Evolutionary conservation across 2,113 vertebrate genomes (phyloP).

Genomic region (Podilymbus podiceps): DNA sequence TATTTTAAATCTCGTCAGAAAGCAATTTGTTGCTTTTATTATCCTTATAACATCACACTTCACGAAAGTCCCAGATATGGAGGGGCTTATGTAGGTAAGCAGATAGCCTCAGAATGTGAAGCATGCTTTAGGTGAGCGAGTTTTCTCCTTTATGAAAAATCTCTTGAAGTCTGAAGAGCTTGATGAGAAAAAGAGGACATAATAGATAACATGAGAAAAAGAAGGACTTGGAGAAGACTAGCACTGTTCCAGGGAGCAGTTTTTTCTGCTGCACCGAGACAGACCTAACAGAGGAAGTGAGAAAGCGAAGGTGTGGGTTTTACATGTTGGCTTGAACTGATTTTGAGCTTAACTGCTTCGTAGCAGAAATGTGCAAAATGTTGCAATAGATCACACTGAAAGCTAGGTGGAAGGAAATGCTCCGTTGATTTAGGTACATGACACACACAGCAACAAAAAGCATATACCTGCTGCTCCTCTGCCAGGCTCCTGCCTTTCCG

Average conservation of each 20-base stretch:
- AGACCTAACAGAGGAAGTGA: neutral
- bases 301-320: neutral
- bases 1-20: neutral
- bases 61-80: neutral
- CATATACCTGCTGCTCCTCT: neutral
- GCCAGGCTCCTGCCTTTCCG: neutral
- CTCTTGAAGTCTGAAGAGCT: neutral
- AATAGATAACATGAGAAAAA: neutral
- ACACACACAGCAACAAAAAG: neutral
- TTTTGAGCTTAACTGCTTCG: neutral
- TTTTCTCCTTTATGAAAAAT: neutral
- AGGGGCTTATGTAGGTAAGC: neutral
- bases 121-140: neutral
- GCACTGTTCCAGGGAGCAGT: neutral
- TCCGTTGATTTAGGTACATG: neutral
- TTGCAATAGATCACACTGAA: neutral
- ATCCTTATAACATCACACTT: neutral
- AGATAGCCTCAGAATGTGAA: neutral
- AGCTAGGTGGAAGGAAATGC: slow-evolving; percentile 1
- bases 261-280: neutral
- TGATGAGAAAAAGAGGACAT: neutral
- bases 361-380: neutral
- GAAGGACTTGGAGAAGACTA: neutral
- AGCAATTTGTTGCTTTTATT: neutral
- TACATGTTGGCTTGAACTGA: neutral